These are phyloP conservation scores for Trichosurus vulpecula DNA, from an alignment of 2,797 vertebrate genomes.

Conservation along the genomic window DNA sequence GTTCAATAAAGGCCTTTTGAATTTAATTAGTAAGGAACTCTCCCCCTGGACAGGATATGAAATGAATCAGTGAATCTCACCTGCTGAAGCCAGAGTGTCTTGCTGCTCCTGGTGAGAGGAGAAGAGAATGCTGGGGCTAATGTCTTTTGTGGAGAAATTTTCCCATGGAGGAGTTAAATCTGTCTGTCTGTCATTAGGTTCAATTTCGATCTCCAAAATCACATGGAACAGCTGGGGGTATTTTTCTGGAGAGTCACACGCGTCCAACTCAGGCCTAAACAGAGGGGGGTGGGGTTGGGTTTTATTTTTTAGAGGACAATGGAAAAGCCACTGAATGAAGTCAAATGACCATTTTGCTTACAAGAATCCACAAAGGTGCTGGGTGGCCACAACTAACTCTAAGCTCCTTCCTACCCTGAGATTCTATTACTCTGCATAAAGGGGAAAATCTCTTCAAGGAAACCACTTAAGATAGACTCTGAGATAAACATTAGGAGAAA, in stretches of 20 bases:
- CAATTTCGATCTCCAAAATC: constrained; percentile 93
- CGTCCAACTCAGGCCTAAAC: constrained; percentile 94
- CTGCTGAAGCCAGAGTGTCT: constrained; percentile 92
- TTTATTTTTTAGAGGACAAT: constrained; percentile 34
- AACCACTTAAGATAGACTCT: neutral
- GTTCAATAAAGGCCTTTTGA: neutral
- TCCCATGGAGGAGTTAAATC: constrained; percentile 98
- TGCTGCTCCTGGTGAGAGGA: constrained; percentile 97
- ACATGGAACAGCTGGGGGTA: constrained; percentile 99
- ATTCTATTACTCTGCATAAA: neutral
- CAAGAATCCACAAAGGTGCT: neutral
- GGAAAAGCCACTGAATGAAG: neutral
- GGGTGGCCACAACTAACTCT: neutral
- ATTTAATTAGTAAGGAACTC: neutral
- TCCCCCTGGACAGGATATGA: neutral
- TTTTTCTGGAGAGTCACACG: constrained; percentile 97
- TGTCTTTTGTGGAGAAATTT: constrained; percentile 96
- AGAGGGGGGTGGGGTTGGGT: neutral
- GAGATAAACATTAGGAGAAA: neutral
- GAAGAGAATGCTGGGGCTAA: constrained; percentile 94
- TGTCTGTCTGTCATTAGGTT: constrained; percentile 92
- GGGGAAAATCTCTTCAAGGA: neutral
- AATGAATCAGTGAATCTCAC: constrained; percentile 79
- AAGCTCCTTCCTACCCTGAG: neutral
- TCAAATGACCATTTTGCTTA: neutral